These are phyloP conservation scores for Simalia tracyae DNA, from an alignment of 2,797 vertebrate genomes.

Conservation along the genomic window DNA sequence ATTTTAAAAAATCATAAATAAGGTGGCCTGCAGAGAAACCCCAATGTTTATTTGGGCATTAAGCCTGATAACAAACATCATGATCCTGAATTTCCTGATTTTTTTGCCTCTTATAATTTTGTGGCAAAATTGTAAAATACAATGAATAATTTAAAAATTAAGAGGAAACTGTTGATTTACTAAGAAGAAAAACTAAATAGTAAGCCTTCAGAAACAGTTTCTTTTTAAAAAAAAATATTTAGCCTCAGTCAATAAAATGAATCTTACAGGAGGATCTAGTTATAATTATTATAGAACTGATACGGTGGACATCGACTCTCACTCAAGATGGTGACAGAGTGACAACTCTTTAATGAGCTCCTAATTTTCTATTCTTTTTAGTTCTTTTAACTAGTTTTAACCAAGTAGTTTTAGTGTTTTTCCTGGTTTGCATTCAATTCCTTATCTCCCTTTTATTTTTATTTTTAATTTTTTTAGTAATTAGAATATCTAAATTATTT, in stretches of 20 bases:
- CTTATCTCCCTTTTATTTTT: background rate
- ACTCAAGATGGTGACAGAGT: background rate
- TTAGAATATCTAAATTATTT: no score
- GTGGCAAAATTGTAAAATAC: background rate
- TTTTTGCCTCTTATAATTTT: background rate
- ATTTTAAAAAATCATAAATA: background rate
- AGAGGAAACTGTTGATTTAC: background rate
- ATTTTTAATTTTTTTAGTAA: background rate
- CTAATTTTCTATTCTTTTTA: background rate
- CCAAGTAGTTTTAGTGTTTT: background rate
- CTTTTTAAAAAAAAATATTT: background rate
- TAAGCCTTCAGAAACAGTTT: background rate
- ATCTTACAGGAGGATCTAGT: background rate
- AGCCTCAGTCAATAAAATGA: background rate
- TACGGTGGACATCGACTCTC: background rate
- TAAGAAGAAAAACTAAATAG: background rate
- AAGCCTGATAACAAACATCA: background rate
- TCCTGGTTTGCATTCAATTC: background rate
- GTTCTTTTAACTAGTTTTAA: background rate
- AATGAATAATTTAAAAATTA: background rate
- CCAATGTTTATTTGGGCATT: background rate
- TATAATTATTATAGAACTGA: background rate
- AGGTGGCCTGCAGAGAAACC: background rate
- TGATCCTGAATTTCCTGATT: background rate
- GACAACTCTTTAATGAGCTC: background rate